These are phyloP conservation scores for Copsychus sechellarum DNA, from an alignment of 2,113 vertebrate species.

Conservation along the genomic window DNA sequence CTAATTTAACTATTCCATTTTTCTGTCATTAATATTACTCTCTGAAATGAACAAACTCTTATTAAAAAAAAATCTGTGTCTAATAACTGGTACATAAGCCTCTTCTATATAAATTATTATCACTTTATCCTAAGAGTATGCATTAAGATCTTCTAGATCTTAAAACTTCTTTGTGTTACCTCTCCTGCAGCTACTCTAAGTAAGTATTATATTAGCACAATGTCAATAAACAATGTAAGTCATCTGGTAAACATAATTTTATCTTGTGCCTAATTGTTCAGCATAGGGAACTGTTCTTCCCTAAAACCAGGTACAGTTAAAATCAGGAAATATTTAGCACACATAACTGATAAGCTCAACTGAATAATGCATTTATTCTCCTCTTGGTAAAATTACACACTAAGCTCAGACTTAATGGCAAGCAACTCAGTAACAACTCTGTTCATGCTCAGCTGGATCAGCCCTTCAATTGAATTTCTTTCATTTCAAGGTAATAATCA, in stretches of 20 bases:
- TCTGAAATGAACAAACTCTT: background rate
- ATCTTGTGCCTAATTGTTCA: background rate
- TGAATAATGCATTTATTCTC: background rate
- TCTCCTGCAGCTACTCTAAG: background rate
- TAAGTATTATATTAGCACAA: background rate
- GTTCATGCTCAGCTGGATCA: background rate
- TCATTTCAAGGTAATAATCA: slow-evolving; percentile 27
- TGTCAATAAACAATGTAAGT: background rate
- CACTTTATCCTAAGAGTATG: background rate
- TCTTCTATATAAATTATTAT: background rate
- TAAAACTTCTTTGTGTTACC: background rate
- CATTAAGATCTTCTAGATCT: background rate
- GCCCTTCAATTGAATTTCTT: slow-evolving; percentile 14
- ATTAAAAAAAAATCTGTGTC: background rate
- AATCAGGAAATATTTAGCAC: background rate
- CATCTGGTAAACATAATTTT: background rate
- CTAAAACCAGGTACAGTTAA: background rate
- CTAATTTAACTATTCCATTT: background rate
- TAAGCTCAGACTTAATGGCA: background rate
- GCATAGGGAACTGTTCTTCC: background rate
- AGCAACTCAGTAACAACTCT: background rate
- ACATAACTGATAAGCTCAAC: background rate
- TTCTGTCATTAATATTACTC: background rate
- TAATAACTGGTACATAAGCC: background rate
- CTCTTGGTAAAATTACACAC: background rate